Evolutionary conservation across 2,113 vertebrate species (phyloP), one percentile per base, ranked within the genome.

Genomic region (Pelvicachromis taeniatus): DNA sequence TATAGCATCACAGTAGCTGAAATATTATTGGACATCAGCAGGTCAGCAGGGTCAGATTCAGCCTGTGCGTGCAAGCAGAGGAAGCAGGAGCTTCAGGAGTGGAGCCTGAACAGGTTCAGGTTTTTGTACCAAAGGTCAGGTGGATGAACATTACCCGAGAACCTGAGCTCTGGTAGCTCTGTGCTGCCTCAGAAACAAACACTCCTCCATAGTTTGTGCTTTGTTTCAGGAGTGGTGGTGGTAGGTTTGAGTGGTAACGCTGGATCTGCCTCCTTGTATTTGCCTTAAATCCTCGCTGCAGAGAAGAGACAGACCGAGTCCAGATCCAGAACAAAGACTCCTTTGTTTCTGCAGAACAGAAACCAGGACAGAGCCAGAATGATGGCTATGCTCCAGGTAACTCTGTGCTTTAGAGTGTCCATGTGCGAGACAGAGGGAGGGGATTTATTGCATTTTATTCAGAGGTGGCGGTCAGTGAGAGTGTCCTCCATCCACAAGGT

Each of bases 301-400:
- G 65, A 68, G 29, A 75, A 48, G 65, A 77, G 21, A 75, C 26
- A n/a, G 52, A 2, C 29, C 14, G 5, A 3, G 80, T 81, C 85
- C 77, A 83, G 75, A 73, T 86, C 68, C 70, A 42, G 12, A 45
- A 91, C 86, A 91, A 87, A 91, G 84, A 53, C 82, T 80, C 80
- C 75, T 87, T n/a, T 90, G 86, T 90, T 7, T 83, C 50, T 48
- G 68, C 59, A 77, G 87, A 21, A 85, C 78, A 17, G 78, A 55
- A 80, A 80, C 73, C 83, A 87, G 59, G 31, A 79, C 31, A 40
- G 19, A 29, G 38, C 80, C 77, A 35, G 77, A 58, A 56, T 82
- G 88, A 92, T 90, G 70, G 84, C 86, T 85, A 1, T 52, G 2
- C 77, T 50, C 50, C 40, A 26, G 63, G 45, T 78, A 23, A 23